Evolutionary conservation across 2,797 vertebrate species (phyloP).

Genomic region (Erithacus rubecula): DNA sequence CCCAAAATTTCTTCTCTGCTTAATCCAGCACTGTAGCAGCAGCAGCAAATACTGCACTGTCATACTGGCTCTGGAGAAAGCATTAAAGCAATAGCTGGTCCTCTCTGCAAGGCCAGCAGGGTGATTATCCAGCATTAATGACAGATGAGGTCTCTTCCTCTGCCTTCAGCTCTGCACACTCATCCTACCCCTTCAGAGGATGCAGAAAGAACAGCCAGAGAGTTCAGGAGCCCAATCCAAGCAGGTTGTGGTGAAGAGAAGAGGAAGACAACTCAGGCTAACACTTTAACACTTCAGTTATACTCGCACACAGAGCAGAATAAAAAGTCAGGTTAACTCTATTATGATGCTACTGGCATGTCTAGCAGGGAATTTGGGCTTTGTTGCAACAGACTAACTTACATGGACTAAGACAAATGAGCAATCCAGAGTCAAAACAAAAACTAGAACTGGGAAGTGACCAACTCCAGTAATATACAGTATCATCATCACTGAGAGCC

Average conservation of each 20-base stretch:
- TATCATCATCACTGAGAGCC: not conserved
- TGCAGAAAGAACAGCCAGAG: not conserved
- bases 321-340: not conserved
- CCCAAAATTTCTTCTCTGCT: not conserved
- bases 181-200: not conserved
- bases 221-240: not conserved
- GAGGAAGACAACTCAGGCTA: not conserved
- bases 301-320: rapidly evolving
- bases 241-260: not conserved
- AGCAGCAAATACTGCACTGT: constrained; percentile 44
- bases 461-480: not conserved
- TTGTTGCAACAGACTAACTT: not conserved
- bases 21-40: not conserved
- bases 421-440: not conserved
- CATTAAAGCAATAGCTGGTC: not conserved
- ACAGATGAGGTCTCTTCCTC: not conserved
- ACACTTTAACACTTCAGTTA: not conserved
- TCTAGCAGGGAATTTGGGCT: not conserved
- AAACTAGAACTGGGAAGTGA: not conserved
- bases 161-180: not conserved
- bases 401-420: not conserved
- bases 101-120: not conserved
- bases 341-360: not conserved
- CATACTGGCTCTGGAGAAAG: not conserved
- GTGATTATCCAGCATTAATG: not conserved